A percentile compares a stretch with the other conserved stretches of the same genome.
phyloP scores from a whole-genome alignment of 2,888 invertebrate species.

The Dryocosmus kuriphilus region DNA sequence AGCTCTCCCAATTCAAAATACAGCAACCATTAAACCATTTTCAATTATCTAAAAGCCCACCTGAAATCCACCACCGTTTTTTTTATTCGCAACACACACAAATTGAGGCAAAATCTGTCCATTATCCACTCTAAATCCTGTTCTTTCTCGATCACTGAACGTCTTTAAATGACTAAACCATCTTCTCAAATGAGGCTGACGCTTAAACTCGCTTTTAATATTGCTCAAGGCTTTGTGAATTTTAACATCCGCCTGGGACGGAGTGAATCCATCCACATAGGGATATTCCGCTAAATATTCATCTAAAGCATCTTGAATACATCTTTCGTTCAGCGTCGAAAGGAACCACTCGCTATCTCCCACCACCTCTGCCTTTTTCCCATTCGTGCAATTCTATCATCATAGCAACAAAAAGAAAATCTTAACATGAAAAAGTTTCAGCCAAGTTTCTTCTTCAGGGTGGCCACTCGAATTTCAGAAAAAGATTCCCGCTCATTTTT shows the following conservation, averaged over 20 bases:
- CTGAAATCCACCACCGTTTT: slow-evolving; percentile 58
- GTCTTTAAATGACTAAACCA: slow-evolving; percentile 77
- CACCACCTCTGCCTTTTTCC: slow-evolving; percentile 39
- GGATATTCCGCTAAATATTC: slow-evolving; percentile 75
- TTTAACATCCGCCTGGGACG: slow-evolving; percentile 75
- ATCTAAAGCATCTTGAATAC: slow-evolving; percentile 73
- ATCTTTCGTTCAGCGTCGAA: slow-evolving; percentile 66
- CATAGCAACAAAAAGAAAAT: background rate
- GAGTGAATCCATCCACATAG: slow-evolving; percentile 76
- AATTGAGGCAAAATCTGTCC: slow-evolving; percentile 48
- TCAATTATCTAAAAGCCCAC: slow-evolving; percentile 53
- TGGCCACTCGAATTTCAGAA: background rate
- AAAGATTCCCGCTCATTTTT: background rate
- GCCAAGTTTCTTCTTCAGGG: slow-evolving; percentile 1
- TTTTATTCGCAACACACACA: slow-evolving; percentile 40
- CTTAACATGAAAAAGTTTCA: background rate
- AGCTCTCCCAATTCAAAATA: background rate
- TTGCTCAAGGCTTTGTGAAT: slow-evolving; percentile 66
- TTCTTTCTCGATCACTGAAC: slow-evolving; percentile 67
- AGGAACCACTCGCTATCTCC: slow-evolving; percentile 68
- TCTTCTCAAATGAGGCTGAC: slow-evolving; percentile 72
- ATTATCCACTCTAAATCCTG: slow-evolving; percentile 45
- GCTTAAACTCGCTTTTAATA: slow-evolving; percentile 60
- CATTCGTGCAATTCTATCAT: slow-evolving; percentile 28
- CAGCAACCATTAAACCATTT: background rate